These are phyloP conservation scores for Drosophila arawakana DNA, from an alignment of 1,140 invertebrate genomes.

Conservation along the genomic window DNA sequence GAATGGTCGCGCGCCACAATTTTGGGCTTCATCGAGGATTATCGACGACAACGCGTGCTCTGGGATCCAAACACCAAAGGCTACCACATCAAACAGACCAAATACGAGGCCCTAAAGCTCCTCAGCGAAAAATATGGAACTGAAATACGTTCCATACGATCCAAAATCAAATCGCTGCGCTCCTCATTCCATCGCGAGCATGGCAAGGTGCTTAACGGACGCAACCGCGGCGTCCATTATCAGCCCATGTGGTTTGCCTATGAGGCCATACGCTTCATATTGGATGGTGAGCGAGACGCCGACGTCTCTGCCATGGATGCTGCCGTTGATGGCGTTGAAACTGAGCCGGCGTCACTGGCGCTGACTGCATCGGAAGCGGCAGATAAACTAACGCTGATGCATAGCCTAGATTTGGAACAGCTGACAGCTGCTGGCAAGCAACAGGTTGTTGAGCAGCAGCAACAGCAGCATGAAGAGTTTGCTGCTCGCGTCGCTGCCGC, in stretches of 20 bases:
- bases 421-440: slow-evolving; percentile 57
- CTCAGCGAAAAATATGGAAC: slow-evolving; percentile 79
- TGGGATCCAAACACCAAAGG: slow-evolving; percentile 83
- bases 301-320: slow-evolving; percentile 31
- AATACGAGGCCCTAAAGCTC: slow-evolving; percentile 78
- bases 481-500: slow-evolving; percentile 69
- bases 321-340: slow-evolving; percentile 30
- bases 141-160: slow-evolving; percentile 79
- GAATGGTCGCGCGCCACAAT: slow-evolving; percentile 83
- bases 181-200: slow-evolving; percentile 82
- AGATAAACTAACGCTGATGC: slow-evolving; percentile 68
- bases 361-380: slow-evolving; percentile 51
- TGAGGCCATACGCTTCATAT: slow-evolving; percentile 79
- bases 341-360: slow-evolving; percentile 27
- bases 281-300: slow-evolving; percentile 73
- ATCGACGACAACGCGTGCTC: slow-evolving; percentile 74
- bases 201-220: slow-evolving; percentile 79
- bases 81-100: slow-evolving; percentile 83
- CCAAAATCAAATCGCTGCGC: slow-evolving; percentile 81
- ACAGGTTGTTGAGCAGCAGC: slow-evolving; percentile 44
- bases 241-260: slow-evolving; percentile 84
- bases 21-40: slow-evolving; percentile 80
- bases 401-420: slow-evolving; percentile 74
- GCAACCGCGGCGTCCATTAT: slow-evolving; percentile 73
- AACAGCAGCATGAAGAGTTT: slow-evolving; percentile 57